A percentile compares a stretch with the other conserved stretches of the same genome.
These are phyloP conservation scores for Chymomyza caudatula DNA, from an alignment of 2,888 invertebrate genomes.

Conservation along the genomic window DNA sequence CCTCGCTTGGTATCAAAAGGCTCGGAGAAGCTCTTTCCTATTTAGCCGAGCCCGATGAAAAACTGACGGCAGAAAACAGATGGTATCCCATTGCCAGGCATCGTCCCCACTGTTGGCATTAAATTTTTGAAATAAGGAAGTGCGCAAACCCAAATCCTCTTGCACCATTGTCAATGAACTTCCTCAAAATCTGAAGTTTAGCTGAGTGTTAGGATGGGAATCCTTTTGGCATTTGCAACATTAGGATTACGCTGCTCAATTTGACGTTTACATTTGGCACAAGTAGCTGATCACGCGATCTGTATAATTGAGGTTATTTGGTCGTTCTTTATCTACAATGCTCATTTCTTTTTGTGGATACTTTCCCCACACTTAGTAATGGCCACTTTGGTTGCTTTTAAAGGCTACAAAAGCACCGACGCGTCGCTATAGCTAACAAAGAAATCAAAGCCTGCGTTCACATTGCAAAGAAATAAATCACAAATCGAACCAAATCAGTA, in stretches of 20 bases:
- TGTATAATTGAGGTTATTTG: slow-evolving; percentile 29
- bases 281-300: background rate
- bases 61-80: too few species aligned
- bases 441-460: slow-evolving; percentile 67
- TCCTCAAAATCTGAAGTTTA: too few species aligned
- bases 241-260: background rate
- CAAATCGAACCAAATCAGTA: slow-evolving; percentile 71
- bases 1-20: too few species aligned
- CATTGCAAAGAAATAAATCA: slow-evolving; percentile 66
- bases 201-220: too few species aligned
- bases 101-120: too few species aligned
- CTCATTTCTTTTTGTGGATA: background rate
- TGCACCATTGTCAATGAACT: too few species aligned
- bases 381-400: background rate
- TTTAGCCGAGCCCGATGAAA: too few species aligned
- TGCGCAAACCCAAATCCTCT: too few species aligned
- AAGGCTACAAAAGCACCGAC: slow-evolving; percentile 10
- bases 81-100: too few species aligned
- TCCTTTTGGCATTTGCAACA: too few species aligned
- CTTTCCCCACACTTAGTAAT: background rate
- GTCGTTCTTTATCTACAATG: background rate
- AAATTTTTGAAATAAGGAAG: too few species aligned
- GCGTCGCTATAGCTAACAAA: slow-evolving; percentile 49
- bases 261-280: background rate
- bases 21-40: too few species aligned